phyloP scores from a whole-genome alignment of 2,888 invertebrate genomes.

The Emmelina monodactyla region DNA sequence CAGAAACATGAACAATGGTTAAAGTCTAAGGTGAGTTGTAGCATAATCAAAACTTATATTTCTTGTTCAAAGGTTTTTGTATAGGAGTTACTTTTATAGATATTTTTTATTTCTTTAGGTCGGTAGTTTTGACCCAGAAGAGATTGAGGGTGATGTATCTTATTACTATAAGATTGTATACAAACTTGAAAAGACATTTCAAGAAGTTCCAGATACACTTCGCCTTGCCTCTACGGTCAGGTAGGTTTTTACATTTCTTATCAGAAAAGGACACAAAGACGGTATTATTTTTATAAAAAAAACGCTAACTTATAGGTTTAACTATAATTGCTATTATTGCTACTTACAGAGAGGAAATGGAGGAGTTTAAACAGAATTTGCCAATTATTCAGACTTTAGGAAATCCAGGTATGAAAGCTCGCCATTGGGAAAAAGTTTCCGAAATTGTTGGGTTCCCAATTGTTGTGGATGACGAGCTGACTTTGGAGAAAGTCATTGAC shows the following conservation, averaged over 20 bases:
- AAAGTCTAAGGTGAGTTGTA: slow-evolving; percentile 71
- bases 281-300: no score
- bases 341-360: slow-evolving; percentile 72
- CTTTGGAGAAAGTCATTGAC: slow-evolving; percentile 85
- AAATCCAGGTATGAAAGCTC: slow-evolving; percentile 90
- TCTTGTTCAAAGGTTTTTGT: no score
- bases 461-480: slow-evolving; percentile 80
- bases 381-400: slow-evolving; percentile 93
- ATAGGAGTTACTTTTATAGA: no score
- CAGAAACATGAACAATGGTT: slow-evolving; percentile 87
- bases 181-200: slow-evolving; percentile 88
- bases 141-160: slow-evolving; percentile 82
- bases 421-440: slow-evolving; percentile 95
- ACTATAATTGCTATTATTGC: neutral
- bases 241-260: slow-evolving; percentile 22
- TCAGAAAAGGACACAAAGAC: no score
- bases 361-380: slow-evolving; percentile 86
- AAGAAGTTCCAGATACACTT: slow-evolving; percentile 76
- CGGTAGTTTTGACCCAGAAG: slow-evolving; percentile 86
- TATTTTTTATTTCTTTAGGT: slow-evolving; percentile 68
- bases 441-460: slow-evolving; percentile 95
- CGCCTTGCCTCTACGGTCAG: slow-evolving; percentile 72
- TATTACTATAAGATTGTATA: slow-evolving; percentile 76
- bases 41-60: no score
- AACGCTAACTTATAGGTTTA: neutral